Evolutionary conservation across 1,140 invertebrate species (phyloP).

Genomic region (Megathymus violae): DNA sequence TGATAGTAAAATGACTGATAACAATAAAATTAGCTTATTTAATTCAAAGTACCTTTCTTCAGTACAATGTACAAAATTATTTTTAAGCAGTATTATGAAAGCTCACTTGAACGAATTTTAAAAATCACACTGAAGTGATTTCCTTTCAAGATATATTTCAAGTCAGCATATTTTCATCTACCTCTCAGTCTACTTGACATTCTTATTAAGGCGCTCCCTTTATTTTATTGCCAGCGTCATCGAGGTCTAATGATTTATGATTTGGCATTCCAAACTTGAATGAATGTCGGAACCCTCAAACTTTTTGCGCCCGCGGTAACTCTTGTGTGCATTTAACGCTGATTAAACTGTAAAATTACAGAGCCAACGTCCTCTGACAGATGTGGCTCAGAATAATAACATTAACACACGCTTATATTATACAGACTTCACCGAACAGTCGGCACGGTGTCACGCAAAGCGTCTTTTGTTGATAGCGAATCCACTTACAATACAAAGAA

Average conservation of each 20-base stretch:
- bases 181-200: constrained; percentile 45
- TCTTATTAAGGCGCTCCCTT: constrained; percentile 46
- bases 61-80: constrained; percentile 13
- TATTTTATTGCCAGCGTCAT: constrained; percentile 67
- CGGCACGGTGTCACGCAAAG: constrained; percentile 66
- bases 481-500: constrained; percentile 79
- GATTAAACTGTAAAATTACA: constrained; percentile 83
- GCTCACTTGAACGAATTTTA: constrained; percentile 13
- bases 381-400: constrained; percentile 78
- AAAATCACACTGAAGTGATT: constrained; percentile 33
- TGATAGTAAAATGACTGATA: too few relatives aligned
- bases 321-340: constrained; percentile 79
- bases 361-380: constrained; percentile 72
- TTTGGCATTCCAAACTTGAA: constrained; percentile 61
- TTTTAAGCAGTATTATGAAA: not conserved
- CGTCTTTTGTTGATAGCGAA: constrained; percentile 63
- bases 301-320: constrained; percentile 69
- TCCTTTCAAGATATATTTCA: constrained; percentile 30
- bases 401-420: constrained; percentile 67
- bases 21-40: too few relatives aligned
- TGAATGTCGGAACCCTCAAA: constrained; percentile 49
- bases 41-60: not conserved
- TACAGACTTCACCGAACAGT: constrained; percentile 54
- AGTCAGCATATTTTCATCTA: constrained; percentile 36
- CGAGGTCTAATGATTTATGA: constrained; percentile 72